Evolutionary conservation across 2,888 invertebrate species (phyloP).

Genomic region (Druceiella hillmani): DNA sequence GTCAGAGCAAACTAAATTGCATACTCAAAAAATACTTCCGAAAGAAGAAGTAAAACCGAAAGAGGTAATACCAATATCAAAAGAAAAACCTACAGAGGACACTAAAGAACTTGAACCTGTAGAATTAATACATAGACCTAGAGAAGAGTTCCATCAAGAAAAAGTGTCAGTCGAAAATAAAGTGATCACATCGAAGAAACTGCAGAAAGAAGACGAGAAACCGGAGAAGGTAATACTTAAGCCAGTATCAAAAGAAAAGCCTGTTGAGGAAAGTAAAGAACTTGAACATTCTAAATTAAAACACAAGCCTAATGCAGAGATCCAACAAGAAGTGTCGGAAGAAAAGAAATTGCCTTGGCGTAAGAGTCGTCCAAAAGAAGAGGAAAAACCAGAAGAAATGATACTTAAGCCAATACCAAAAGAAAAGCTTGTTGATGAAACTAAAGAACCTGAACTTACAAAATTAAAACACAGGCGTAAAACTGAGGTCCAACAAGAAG

Average conservation of each 20-base stretch:
- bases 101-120: conserved; percentile 22
- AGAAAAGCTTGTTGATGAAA: too few relatives aligned
- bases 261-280: conserved; percentile 29
- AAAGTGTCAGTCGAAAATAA: conserved; percentile 30
- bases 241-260: conserved; percentile 21
- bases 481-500: conserved; percentile 5
- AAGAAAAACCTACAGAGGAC: conserved; percentile 28
- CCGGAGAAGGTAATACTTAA: conserved; percentile 26
- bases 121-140: conserved; percentile 10
- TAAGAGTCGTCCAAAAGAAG: conserved; percentile 28
- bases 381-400: conserved; percentile 27
- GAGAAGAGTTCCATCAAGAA: conserved; percentile 30
- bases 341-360: conserved; percentile 29
- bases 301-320: conserved; percentile 26
- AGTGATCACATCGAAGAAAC: conserved; percentile 27
- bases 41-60: conserved; percentile 28
- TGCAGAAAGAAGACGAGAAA: conserved; percentile 28
- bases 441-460: conserved; percentile 13
- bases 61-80: conserved; percentile 34
- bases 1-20: conserved; percentile 31
- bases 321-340: conserved; percentile 33
- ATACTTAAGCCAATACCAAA: conserved; percentile 22
- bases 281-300: conserved; percentile 13
- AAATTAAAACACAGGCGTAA: conserved; percentile 13
- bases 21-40: conserved; percentile 28